Percentiles rank a stretch among this genome's conserved stretches.
Conservation (phyloP, 2,113 vertebrate species). For the Mobula birostris region DNA sequence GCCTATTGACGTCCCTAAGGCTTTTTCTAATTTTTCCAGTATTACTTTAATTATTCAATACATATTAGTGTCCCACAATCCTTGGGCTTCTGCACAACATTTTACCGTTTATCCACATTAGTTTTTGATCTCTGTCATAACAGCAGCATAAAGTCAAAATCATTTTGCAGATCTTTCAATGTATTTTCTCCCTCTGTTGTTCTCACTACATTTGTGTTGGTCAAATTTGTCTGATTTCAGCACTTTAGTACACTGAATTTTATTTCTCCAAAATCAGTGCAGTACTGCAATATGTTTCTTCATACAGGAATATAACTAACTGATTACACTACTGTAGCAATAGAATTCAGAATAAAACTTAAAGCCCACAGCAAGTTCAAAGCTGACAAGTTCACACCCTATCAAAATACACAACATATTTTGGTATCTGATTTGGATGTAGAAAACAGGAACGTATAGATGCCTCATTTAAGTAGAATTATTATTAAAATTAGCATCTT, state of each 20-base stretch:
- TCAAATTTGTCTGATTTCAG: not conserved
- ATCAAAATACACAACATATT: not conserved
- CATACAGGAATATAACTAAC: too few relatives aligned
- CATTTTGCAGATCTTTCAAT: not conserved
- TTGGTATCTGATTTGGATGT: not conserved
- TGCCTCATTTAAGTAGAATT: not conserved
- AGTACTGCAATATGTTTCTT: too few relatives aligned
- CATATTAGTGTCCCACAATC: not conserved
- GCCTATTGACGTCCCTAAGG: not conserved
- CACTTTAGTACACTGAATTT: not conserved
- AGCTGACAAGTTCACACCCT: not conserved
- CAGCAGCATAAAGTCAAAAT: not conserved
- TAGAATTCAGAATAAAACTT: not conserved
- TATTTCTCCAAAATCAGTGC: not conserved
- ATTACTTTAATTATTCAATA: not conserved
- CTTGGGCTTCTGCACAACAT: not conserved
- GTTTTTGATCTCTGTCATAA: not conserved
- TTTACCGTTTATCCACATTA: not conserved
- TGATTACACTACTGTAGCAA: not conserved
- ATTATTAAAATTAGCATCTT: not conserved
- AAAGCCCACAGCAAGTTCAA: not conserved
- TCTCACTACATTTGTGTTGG: not conserved
- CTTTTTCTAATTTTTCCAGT: too few relatives aligned
- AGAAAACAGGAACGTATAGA: not conserved
- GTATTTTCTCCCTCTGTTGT: not conserved